phyloP scores from a whole-genome alignment of 1,140 invertebrate species.

The Chlorops oryzae region DNA sequence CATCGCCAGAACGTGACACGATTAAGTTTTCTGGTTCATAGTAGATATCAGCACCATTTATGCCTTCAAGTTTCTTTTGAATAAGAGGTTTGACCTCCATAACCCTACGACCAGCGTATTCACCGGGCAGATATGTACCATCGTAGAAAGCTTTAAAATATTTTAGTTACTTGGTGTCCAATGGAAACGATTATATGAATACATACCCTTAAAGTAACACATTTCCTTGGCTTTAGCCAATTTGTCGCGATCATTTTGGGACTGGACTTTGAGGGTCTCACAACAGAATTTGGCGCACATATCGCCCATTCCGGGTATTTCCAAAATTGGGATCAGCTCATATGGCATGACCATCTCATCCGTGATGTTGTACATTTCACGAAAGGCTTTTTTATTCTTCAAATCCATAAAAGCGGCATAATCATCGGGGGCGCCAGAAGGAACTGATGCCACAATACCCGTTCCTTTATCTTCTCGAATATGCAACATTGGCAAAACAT shows the following conservation, averaged over 20 bases:
- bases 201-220: conserved; percentile 81
- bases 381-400: conserved; percentile 87
- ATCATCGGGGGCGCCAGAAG: conserved; percentile 98
- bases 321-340: conserved; percentile 79
- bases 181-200: not conserved
- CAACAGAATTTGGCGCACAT: conserved; percentile 79
- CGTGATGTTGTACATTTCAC: conserved; percentile 87
- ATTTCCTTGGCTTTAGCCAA: conserved; percentile 90
- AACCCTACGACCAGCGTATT: conserved; percentile 84
- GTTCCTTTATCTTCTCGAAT: conserved; percentile 98
- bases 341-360: conserved; percentile 82
- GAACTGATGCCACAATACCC: conserved; percentile 96
- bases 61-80: conserved; percentile 73
- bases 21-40: conserved; percentile 97
- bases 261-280: conserved; percentile 89
- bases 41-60: conserved; percentile 79
- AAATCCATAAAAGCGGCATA: conserved; percentile 92
- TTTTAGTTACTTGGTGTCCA: not conserved
- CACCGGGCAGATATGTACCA: conserved; percentile 79
- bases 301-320: conserved; percentile 85
- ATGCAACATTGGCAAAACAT: conserved; percentile 94
- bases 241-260: conserved; percentile 95
- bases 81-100: conserved; percentile 92
- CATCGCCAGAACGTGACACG: conserved; percentile 93
- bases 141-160: conserved; percentile 91